These are phyloP conservation scores for Psilanteris sp. DNA, from an alignment of 1,140 invertebrate genomes.

Conservation along the genomic window DNA sequence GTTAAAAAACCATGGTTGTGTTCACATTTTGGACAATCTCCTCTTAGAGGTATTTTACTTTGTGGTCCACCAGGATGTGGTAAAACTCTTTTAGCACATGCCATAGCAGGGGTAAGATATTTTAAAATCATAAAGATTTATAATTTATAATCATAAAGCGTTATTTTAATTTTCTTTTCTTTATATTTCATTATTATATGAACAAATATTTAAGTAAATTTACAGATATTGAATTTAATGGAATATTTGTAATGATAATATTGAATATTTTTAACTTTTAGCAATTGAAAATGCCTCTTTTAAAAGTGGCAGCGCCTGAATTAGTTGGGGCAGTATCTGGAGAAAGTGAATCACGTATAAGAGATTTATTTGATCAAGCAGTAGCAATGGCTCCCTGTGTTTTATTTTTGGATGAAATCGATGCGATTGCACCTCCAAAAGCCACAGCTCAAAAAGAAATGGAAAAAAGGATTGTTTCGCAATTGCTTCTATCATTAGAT, in stretches of 20 bases:
- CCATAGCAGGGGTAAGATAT: too few relatives aligned
- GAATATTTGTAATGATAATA: too few relatives aligned
- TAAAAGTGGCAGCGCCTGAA: conserved; percentile 94
- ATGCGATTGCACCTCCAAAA: conserved; percentile 92
- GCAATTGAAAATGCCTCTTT: conserved; percentile 86
- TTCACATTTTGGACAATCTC: conserved; percentile 86
- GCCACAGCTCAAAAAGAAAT: conserved; percentile 95
- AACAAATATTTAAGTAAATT: too few relatives aligned
- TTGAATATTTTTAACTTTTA: neutral
- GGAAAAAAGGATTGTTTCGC: conserved; percentile 97
- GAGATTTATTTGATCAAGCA: conserved; percentile 94
- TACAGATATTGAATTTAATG: too few relatives aligned
- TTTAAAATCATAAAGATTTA: too few relatives aligned
- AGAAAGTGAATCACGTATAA: conserved; percentile 95
- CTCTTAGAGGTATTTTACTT: conserved; percentile 83
- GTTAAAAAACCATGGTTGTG: conserved; percentile 92
- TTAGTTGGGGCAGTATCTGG: conserved; percentile 96
- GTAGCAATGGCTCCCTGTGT: conserved; percentile 87
- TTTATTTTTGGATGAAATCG: conserved; percentile 97
- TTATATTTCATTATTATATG: too few relatives aligned
- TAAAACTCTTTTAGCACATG: too few relatives aligned
- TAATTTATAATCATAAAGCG: too few relatives aligned
- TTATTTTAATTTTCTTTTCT: too few relatives aligned
- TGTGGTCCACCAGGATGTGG: too few relatives aligned
- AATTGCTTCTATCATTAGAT: conserved; percentile 81